Conservation (phyloP, 2,888 invertebrate genomes). For the Frankliniella intonsa region DNA sequence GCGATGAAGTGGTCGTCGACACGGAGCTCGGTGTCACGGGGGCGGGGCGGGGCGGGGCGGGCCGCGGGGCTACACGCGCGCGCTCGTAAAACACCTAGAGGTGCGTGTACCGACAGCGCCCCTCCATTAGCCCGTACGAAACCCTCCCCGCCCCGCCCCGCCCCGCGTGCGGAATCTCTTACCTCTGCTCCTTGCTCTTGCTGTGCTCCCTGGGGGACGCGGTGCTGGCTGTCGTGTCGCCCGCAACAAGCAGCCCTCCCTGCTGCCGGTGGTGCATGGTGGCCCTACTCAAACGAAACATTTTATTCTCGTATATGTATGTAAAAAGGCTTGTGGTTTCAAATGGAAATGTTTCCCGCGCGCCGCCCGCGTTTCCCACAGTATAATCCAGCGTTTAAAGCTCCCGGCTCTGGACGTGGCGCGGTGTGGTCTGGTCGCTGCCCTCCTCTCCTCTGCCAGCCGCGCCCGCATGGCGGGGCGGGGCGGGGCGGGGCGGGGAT, state of each 20-base stretch:
- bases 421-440: neutral
- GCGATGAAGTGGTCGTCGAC: no score
- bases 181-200: no score
- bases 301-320: no score
- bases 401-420: neutral
- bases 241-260: no score
- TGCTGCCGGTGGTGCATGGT: no score
- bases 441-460: neutral
- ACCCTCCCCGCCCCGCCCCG: no score
- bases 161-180: no score
- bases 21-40: neutral
- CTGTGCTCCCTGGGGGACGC: no score
- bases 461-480: neutral
- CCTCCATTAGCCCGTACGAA: no score
- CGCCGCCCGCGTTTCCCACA: constrained; percentile 6
- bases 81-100: neutral
- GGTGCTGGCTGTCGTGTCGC: no score
- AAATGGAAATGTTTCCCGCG: neutral
- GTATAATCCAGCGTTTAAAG: constrained; percentile 6
- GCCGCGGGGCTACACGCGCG: neutral
- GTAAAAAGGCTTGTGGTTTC: no score
- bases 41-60: constrained; percentile 1
- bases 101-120: neutral
- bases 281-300: no score
- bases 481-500: neutral